A percentile compares a stretch with the other conserved stretches of the same genome.
Conservation (phyloP, 1,140 invertebrate species). For the Scaptomyza hsui region DNA sequence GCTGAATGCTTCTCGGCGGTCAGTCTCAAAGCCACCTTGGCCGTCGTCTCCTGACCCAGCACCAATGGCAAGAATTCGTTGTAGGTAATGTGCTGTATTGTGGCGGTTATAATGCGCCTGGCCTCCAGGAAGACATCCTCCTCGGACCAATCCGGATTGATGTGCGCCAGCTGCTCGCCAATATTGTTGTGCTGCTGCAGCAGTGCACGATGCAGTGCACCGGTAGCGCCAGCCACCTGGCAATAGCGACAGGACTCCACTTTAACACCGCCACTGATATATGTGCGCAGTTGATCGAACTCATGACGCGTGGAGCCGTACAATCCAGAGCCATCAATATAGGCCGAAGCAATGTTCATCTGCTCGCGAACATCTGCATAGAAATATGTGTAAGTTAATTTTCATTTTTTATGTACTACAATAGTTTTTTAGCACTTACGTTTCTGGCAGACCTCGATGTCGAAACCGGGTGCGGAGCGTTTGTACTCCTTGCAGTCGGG, state of each 20-base stretch:
- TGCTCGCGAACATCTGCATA: conserved; percentile 90
- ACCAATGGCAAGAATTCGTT: conserved; percentile 93
- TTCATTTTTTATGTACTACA: neutral
- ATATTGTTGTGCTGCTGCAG: conserved; percentile 93
- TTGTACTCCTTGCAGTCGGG: conserved; percentile 89
- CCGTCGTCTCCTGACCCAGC: conserved; percentile 86
- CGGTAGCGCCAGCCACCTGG: conserved; percentile 84
- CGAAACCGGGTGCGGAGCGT: conserved; percentile 88
- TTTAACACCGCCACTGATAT: conserved; percentile 89
- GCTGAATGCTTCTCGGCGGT: conserved; percentile 76
- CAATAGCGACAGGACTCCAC: conserved; percentile 86
- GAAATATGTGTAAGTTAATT: no score
- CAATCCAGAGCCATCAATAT: conserved; percentile 93
- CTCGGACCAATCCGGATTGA: conserved; percentile 95
- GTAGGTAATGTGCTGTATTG: conserved; percentile 94
- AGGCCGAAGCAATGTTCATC: conserved; percentile 94
- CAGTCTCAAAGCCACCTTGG: conserved; percentile 83
- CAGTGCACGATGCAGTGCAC: conserved; percentile 88
- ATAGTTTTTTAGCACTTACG: conserved; percentile 81
- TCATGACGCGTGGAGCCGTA: conserved; percentile 91
- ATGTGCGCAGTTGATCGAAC: conserved; percentile 89
- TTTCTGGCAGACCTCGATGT: conserved; percentile 87
- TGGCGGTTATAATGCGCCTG: conserved; percentile 89
- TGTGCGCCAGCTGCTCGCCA: conserved; percentile 88
- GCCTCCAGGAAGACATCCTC: conserved; percentile 91